These are phyloP conservation scores for Rhinopomastus cyanomelas DNA, from an alignment of 2,113 vertebrate species.

Conservation along the genomic window DNA sequence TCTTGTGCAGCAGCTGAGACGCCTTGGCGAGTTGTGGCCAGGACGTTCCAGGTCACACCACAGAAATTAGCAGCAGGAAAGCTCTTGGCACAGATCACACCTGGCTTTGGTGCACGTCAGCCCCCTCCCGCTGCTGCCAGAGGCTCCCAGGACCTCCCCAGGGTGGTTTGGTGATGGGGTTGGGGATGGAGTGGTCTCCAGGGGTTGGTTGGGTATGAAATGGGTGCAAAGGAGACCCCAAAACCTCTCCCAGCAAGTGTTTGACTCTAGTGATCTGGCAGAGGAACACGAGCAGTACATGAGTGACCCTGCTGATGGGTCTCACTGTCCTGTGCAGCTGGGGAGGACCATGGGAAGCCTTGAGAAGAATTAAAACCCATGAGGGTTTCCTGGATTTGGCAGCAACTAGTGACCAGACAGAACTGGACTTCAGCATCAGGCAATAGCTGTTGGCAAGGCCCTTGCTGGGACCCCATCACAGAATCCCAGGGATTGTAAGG, in stretches of 20 bases:
- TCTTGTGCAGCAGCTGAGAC: conserved; percentile 37
- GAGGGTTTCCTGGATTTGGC: not conserved
- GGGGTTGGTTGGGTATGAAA: too few relatives aligned
- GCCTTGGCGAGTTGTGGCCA: not conserved
- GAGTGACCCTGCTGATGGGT: not conserved
- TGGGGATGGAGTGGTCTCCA: not conserved
- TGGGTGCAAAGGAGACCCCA: fast-evolving
- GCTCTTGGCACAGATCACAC: not conserved
- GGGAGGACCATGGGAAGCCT: not conserved
- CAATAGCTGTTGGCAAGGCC: not conserved
- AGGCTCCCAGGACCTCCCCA: too few relatives aligned
- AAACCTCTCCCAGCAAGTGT: not conserved
- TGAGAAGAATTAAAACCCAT: not conserved
- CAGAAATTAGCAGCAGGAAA: conserved; percentile 21
- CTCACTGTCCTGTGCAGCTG: not conserved
- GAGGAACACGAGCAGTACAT: not conserved
- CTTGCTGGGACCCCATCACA: not conserved
- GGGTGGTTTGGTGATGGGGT: not conserved
- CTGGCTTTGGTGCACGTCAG: too few relatives aligned
- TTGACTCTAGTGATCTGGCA: not conserved
- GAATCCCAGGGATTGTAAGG: too few relatives aligned
- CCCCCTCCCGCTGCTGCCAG: not conserved
- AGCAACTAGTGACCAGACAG: not conserved
- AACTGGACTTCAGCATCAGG: not conserved
- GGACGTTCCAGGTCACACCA: not conserved